Conservation (phyloP, 2,888 invertebrate species). For the Pandemis heparana region DNA sequence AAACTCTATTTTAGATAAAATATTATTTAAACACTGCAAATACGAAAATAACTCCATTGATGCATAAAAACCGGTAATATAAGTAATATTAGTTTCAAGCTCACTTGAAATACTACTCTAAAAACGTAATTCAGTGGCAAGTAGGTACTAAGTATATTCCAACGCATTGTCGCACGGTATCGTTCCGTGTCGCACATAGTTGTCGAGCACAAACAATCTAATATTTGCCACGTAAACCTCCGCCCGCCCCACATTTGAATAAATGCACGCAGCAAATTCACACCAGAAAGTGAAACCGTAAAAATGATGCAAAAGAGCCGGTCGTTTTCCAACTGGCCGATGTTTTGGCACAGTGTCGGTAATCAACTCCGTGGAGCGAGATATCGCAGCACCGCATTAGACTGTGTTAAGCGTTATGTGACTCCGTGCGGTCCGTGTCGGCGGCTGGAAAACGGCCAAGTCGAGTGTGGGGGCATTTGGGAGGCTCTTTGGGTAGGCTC, state of each 20-base stretch:
- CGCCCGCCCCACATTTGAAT: conserved; percentile 53
- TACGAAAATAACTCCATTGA: conserved; percentile 2
- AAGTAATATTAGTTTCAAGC: neutral
- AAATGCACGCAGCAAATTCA: conserved; percentile 59
- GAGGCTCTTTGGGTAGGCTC: conserved; percentile 47
- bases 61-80: neutral
- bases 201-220: conserved; percentile 44
- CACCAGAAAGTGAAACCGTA: conserved; percentile 63
- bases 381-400: conserved; percentile 40
- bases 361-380: conserved; percentile 47
- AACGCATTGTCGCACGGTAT: conserved; percentile 26
- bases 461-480: conserved; percentile 52
- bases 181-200: conserved; percentile 41
- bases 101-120: conserved; percentile 29
- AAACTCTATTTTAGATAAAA: conserved; percentile 10
- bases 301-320: conserved; percentile 65
- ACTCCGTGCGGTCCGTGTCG: conserved; percentile 54
- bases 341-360: conserved; percentile 45
- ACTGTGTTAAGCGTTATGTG: conserved; percentile 41
- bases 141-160: conserved; percentile 20
- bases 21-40: neutral
- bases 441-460: conserved; percentile 57
- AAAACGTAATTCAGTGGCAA: conserved; percentile 24
- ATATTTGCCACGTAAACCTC: conserved; percentile 47
- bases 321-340: conserved; percentile 40